phyloP scores from a whole-genome alignment of 2,888 invertebrate species.

The Oasisia sp. region DNA sequence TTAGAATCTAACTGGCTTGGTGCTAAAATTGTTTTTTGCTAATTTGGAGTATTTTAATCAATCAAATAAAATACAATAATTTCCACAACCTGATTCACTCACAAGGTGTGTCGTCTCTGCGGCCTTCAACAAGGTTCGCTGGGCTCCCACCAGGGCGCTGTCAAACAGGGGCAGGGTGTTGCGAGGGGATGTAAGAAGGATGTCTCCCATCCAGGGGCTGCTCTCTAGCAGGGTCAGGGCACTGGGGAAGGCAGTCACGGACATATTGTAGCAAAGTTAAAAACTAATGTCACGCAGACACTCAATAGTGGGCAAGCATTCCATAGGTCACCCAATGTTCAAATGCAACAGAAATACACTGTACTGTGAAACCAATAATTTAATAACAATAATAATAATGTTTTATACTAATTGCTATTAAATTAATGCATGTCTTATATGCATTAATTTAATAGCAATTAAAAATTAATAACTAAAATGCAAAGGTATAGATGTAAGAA shows the following conservation, averaged over 20 bases:
- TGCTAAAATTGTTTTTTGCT: neutral
- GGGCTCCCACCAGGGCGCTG: constrained; percentile 52
- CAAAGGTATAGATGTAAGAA: too few relatives aligned
- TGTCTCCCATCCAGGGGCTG: constrained; percentile 72
- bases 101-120: neutral
- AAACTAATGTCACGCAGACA: neutral
- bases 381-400: neutral
- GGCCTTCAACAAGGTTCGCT: constrained; percentile 45
- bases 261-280: neutral
- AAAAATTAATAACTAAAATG: too few relatives aligned
- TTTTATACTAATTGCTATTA: too few relatives aligned
- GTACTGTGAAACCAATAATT: neutral
- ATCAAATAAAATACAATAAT: too few relatives aligned
- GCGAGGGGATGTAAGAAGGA: constrained; percentile 75
- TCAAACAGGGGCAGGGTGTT: constrained; percentile 75
- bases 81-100: neutral
- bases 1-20: neutral
- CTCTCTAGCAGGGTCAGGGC: constrained; percentile 69
- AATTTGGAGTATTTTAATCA: neutral
- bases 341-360: neutral
- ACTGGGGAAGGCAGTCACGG: too few relatives aligned
- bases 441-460: too few relatives aligned
- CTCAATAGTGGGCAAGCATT: neutral
- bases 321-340: neutral
- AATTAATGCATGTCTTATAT: too few relatives aligned